Base-by-base conservation (phyloP, 2,113 vertebrate species). In the Capreolus pygargus region DNA sequence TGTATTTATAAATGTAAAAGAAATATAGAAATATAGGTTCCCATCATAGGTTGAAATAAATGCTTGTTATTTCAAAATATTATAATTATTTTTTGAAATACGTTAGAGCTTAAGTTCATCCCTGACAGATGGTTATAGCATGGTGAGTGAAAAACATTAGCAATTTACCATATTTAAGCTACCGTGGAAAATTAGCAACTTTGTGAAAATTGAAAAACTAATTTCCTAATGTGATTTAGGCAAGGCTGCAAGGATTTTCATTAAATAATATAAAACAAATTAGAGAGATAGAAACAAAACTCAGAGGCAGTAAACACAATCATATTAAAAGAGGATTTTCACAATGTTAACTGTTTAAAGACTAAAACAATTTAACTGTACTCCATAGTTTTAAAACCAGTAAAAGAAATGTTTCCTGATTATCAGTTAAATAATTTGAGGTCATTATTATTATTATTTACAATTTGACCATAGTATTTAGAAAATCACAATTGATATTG, bases 121-220 rank as follows among this genome's bases (percentile, higher is more conserved):
- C 50, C 70, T 92, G 28, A 92, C 78, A 97, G 60, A 97, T 97
- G 76, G 43, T 70, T 96, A 92, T 91, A 97, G 54, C 52, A 64
- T 92, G 78, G 88, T 54, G 60, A 97, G 76, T 97, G 86, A 88
- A 98, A 97, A 97, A 67, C 94, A 91, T 93, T 97, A 76, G 88
- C 92, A 85, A 96, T 97, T 97, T 97, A 97, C 92, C 74, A 57
- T 97, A 94, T 95, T 97, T 97, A 96, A 98, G 85, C 87, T 92
- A 94, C 95, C 30, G 5, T 92, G 88, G 93, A 97, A 97, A 97
- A 98, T 97, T 95, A 95, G 60, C 85, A 94, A 96, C 54, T 94
- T 97, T 64, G 19, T 83, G 45, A 97, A 97, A 97, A 97, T 94
- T 94, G 81, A 82, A 98, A 97, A 97, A 89, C 57, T 97, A 57